Percentiles rank a stretch among this genome's conserved stretches.
phyloP scores from a whole-genome alignment of 2,797 vertebrate genomes.

The Crocodylus rhombifer region DNA sequence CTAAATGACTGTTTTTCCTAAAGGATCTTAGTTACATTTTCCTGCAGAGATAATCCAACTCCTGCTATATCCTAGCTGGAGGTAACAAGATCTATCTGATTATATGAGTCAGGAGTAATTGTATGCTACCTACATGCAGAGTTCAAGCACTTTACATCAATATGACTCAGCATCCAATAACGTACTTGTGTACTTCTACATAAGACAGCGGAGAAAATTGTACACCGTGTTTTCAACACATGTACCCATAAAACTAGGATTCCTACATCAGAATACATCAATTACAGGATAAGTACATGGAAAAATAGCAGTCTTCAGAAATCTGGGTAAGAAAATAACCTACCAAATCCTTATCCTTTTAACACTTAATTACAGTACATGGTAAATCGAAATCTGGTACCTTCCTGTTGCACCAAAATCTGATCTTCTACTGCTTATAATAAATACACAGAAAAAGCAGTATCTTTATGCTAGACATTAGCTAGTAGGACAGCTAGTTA shows the following conservation, averaged over 20 bases:
- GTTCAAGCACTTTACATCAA: neutral
- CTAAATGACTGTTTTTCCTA: neutral
- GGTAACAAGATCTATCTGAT: neutral
- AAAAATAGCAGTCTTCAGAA: neutral
- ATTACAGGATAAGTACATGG: neutral
- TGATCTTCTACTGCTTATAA: rapidly evolving
- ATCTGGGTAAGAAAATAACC: neutral
- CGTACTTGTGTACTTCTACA: neutral
- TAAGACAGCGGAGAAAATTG: neutral
- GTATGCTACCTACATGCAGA: neutral
- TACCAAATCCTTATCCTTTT: neutral
- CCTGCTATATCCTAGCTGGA: neutral
- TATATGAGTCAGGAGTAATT: conserved; percentile 10
- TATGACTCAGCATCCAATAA: neutral
- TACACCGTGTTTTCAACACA: neutral
- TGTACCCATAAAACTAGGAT: neutral
- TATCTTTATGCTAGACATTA: neutral
- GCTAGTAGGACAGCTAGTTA: neutral
- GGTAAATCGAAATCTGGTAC: neutral
- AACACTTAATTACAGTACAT: neutral
- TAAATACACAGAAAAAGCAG: neutral
- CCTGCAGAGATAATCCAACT: neutral
- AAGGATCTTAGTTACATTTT: neutral
- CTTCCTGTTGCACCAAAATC: neutral
- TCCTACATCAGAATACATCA: conserved; percentile 14